A percentile compares a stretch with the other conserved stretches of the same genome.
phyloP scores from a whole-genome alignment of 2,888 invertebrate genomes.

The Deroplatys truncata region DNA sequence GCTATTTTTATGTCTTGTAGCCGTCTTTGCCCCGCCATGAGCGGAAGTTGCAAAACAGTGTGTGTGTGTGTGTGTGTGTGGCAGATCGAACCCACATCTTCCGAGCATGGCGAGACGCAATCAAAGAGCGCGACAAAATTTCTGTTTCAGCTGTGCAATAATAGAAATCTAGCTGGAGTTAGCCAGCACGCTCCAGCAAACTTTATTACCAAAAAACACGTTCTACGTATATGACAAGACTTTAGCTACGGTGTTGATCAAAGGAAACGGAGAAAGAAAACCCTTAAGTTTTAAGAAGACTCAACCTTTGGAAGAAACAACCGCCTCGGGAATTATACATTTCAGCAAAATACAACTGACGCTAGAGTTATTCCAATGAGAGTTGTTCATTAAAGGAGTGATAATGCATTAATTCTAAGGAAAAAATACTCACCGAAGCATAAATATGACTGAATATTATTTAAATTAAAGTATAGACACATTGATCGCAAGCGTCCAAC shows the following conservation, averaged over 20 bases:
- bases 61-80: too few species aligned
- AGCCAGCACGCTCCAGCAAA: background rate
- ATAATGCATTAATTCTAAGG: too few species aligned
- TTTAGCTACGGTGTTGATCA: background rate
- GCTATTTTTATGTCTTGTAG: background rate
- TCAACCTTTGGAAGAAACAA: too few species aligned
- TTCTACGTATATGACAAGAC: background rate
- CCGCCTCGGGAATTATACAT: too few species aligned
- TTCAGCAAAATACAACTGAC: too few species aligned
- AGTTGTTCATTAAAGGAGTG: too few species aligned
- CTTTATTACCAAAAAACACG: background rate
- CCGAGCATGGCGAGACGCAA: background rate
- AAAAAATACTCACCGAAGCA: too few species aligned
- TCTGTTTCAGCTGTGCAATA: background rate
- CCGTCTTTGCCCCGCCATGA: background rate
- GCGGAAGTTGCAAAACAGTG: background rate
- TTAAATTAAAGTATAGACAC: too few species aligned
- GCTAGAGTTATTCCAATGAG: too few species aligned
- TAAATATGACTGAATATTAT: too few species aligned
- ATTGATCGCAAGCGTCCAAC: too few species aligned
- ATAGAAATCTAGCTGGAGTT: background rate
- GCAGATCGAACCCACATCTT: background rate
- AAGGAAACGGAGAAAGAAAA: background rate
- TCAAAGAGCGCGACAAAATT: background rate
- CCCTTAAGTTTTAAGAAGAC: too few species aligned